These are phyloP conservation scores for Mesorhabditis sp. DNA, from an alignment of 2,888 invertebrate species.

Conservation along the genomic window DNA sequence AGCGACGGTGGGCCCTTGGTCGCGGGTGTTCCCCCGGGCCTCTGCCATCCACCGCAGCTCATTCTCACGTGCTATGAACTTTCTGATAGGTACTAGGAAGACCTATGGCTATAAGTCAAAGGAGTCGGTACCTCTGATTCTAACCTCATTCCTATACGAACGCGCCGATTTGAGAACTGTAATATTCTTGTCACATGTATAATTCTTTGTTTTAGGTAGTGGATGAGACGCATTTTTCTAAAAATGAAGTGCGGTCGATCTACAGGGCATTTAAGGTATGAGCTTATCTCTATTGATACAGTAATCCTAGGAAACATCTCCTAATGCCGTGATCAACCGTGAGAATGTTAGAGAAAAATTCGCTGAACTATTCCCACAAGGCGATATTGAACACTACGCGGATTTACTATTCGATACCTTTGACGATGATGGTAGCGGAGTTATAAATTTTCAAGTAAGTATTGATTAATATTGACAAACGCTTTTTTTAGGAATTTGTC, in stretches of 20 bases:
- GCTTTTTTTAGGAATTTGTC: slow-evolving; percentile 42
- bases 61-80: background rate
- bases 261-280: slow-evolving; percentile 48
- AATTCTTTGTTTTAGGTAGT: slow-evolving; percentile 35
- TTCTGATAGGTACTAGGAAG: background rate
- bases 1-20: too few species aligned
- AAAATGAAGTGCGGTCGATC: slow-evolving; percentile 47
- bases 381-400: slow-evolving; percentile 50
- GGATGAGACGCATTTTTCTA: slow-evolving; percentile 50
- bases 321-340: slow-evolving; percentile 49
- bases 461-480: background rate
- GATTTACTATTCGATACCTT: slow-evolving; percentile 53
- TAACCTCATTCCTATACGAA: background rate
- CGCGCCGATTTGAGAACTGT: slow-evolving; percentile 11
- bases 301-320: slow-evolving; percentile 35
- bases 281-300: background rate
- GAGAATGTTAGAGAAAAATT: slow-evolving; percentile 50
- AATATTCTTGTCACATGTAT: background rate
- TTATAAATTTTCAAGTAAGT: slow-evolving; percentile 47
- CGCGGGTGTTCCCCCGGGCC: background rate
- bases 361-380: slow-evolving; percentile 48
- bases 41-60: background rate
- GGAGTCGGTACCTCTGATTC: background rate
- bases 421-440: slow-evolving; percentile 48
- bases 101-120: background rate